Evolutionary conservation across 2,797 vertebrate species (phyloP).

Genomic region (Emydoidea blandingii): DNA sequence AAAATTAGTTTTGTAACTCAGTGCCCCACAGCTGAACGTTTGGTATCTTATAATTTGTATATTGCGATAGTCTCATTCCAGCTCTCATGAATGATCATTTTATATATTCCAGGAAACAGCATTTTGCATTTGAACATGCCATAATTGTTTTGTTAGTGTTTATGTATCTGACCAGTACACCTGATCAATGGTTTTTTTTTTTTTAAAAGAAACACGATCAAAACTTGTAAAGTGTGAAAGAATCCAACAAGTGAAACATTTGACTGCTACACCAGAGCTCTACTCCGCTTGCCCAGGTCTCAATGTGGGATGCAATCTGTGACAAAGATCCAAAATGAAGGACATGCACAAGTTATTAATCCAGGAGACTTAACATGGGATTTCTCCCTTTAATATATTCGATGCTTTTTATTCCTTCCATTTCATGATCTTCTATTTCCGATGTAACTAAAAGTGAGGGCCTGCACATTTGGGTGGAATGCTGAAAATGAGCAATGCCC

Average conservation of each 20-base stretch:
- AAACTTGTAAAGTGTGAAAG: not conserved
- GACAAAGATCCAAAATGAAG: not conserved
- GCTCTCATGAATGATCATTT: not conserved
- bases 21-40: not conserved
- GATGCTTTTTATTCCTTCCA: not conserved
- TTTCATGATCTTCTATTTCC: not conserved
- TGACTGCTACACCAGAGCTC: not conserved
- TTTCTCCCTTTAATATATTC: not conserved
- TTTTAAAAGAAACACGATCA: not conserved
- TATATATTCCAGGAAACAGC: not conserved
- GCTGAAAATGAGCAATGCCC: not conserved
- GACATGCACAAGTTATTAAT: not conserved
- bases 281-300: not conserved
- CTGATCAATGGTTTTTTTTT: not conserved
- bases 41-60: not conserved
- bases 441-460: not conserved
- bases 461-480: too few relatives aligned
- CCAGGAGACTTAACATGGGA: not conserved
- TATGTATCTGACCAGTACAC: not conserved
- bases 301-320: not conserved
- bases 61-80: not conserved
- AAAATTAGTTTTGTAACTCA: not conserved
- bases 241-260: not conserved
- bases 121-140: slow-evolving; percentile 12
- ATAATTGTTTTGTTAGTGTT: slow-evolving; percentile 11